phyloP scores from a whole-genome alignment of 2,113 vertebrate species.

The Dunckerocampus dactyliophorus region DNA sequence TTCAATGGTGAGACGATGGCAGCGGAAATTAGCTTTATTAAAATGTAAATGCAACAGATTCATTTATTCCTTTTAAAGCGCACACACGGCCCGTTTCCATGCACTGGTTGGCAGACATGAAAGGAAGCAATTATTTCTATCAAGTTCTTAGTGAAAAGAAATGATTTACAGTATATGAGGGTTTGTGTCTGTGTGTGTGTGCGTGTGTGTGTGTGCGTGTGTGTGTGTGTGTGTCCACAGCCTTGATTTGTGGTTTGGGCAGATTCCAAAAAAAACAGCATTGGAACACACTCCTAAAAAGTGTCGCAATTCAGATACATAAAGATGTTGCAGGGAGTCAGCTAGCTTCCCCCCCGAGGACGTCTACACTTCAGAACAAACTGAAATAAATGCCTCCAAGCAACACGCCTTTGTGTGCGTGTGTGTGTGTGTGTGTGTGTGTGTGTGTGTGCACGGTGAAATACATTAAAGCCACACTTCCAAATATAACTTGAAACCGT shows the following conservation, averaged over 20 bases:
- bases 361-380: slow-evolving; percentile 42
- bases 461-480: slow-evolving; percentile 44
- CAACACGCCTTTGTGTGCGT: slow-evolving; percentile 8
- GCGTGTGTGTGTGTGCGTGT: too few species aligned
- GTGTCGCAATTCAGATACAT: neutral
- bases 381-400: slow-evolving; percentile 45
- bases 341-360: slow-evolving; percentile 23
- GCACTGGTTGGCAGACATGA: slow-evolving; percentile 7
- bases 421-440: slow-evolving; percentile 1
- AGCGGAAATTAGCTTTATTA: neutral
- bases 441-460: slow-evolving; percentile 12
- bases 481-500: slow-evolving; percentile 63
- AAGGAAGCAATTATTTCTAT: neutral
- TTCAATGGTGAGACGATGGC: neutral
- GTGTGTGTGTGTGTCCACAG: too few species aligned
- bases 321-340: neutral
- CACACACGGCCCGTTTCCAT: slow-evolving; percentile 1
- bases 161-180: neutral
- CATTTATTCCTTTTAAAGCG: slow-evolving; percentile 11
- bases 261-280: slow-evolving; percentile 4
- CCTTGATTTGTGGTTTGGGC: neutral
- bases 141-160: neutral
- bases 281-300: neutral
- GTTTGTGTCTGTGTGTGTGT: too few species aligned
- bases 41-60: slow-evolving; percentile 6